Evolutionary conservation across 1,140 invertebrate species (phyloP), one percentile per base, ranked within the genome.

Genomic region (Procambarus virginalis): DNA sequence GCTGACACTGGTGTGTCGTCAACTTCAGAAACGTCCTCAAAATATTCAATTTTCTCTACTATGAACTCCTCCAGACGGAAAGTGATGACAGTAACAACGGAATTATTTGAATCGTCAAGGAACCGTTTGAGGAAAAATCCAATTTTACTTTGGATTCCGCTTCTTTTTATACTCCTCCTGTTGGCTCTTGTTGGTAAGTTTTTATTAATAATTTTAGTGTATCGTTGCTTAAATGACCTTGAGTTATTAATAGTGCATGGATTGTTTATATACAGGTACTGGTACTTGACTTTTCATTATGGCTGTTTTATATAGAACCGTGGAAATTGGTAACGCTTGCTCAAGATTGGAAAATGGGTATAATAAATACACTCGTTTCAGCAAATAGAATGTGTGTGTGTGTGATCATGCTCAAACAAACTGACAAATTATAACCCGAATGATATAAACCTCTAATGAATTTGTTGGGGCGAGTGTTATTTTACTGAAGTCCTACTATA

Each of bases 61-160:
- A 73, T 86, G 1, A 86, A 55, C 49, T 55, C 51, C 73, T 77
- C 49, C 51, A 77, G 70, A 20, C 48, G 75, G 75, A 51, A 51
- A 48, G 51, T 86, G 20, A 77, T 51, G 22, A 60, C 22, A n/a
- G 70, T 73, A 2, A 51, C 51, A 8, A 48, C 84, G 64, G 75
- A 77, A 34, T 34, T 78, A 12, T 34, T 86, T 34, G 75, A 70
- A 20, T 46, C 73, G 2, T 55, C 68, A 2, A 73, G 48, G 48
- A 77, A 88, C 2, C 60, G 51, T 46, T n/a, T 88, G 48, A 80
- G 51, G 68, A 88, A 81, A 49, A 88, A 81, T 34, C 86, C 86
- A 22, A 68, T 88, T 45, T 48, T 88, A 2, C 78, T 88, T 5
- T 88, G 86, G 86, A 88, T 88, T 51, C 86, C 86, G 14, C 79